Conservation (phyloP, 2,113 vertebrate species). For the Lepus europaeus region DNA sequence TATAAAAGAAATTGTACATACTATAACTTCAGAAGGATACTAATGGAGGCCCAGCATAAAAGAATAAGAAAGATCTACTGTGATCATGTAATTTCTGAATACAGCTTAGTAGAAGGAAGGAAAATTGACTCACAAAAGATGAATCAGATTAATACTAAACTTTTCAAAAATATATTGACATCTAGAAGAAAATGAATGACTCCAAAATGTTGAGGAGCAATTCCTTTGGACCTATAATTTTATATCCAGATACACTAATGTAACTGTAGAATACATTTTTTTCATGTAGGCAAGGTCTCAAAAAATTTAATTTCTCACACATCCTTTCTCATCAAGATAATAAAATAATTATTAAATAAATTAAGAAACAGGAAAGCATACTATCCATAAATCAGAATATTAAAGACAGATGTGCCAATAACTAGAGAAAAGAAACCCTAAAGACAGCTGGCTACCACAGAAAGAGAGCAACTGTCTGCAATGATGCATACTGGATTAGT, state of each 20-base stretch:
- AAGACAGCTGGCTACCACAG: neutral
- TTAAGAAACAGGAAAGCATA: neutral
- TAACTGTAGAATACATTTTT: constrained; percentile 37
- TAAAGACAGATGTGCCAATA: neutral
- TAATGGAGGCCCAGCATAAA: neutral
- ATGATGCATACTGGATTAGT: neutral
- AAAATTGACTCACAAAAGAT: neutral
- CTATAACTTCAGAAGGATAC: neutral
- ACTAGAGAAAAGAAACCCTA: neutral
- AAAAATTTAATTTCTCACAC: neutral
- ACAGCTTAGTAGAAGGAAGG: neutral
- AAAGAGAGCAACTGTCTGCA: neutral
- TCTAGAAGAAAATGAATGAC: neutral
- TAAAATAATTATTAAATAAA: neutral
- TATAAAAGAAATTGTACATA: neutral
- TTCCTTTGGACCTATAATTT: neutral
- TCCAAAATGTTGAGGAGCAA: neutral
- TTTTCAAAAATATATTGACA: constrained; percentile 21
- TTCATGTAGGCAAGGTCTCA: neutral
- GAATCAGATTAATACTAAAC: neutral
- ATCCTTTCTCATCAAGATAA: neutral
- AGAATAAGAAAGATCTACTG: neutral
- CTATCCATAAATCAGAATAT: neutral
- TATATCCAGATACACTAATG: neutral
- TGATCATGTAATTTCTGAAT: neutral